Base-by-base conservation (phyloP, 2,888 invertebrate species). In the Acanthosepion esculentum region DNA sequence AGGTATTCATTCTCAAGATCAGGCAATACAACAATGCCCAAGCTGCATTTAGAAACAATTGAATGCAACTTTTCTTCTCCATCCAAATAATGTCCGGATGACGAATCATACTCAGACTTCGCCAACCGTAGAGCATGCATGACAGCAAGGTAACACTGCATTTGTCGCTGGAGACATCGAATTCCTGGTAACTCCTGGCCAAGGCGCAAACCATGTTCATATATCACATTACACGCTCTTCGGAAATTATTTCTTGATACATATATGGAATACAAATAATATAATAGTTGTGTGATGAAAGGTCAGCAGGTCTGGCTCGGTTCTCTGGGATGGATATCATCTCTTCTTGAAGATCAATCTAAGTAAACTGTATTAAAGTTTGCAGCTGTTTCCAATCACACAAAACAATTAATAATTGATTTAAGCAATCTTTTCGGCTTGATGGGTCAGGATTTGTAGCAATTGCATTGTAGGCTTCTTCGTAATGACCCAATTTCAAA, bases 191-290 rank as follows among this genome's bases (percentile, higher is more conserved):
- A 96, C 96, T 98, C 98, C 48, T 96, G 96, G 4, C 97, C 97
- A 53, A 98, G 97, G 48, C 99, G 98, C 97, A 98, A 98, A 8
- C 98, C 99, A 96, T 97, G 97, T 97, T 99, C 99, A 97, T 99
- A 99, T 99, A 99, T 99, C 29, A 99, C 98, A 0, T 98, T 98
- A 0, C 98, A 99, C 94, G 98, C 98, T 98, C 98, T 98, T 95
- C 99, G 98, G 97, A 98, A 98, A 96, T 99, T 98, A 50, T 98
- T 98, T 95, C 98, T 98, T 95, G 98, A 98, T 41, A 99, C 98
- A 97, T 99, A 98, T 97, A 99, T 98, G 23, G 99, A 98, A 97
- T 99, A 99, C 48, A 99, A 98, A 97, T 99, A 98, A 97, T 99
- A 97, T 99, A 99, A 97, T 98, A 99, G 96, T 98, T 98, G 97